Evolutionary conservation across 2,113 vertebrate genomes (phyloP).

Genomic region (Chrysochloris asiatica): DNA sequence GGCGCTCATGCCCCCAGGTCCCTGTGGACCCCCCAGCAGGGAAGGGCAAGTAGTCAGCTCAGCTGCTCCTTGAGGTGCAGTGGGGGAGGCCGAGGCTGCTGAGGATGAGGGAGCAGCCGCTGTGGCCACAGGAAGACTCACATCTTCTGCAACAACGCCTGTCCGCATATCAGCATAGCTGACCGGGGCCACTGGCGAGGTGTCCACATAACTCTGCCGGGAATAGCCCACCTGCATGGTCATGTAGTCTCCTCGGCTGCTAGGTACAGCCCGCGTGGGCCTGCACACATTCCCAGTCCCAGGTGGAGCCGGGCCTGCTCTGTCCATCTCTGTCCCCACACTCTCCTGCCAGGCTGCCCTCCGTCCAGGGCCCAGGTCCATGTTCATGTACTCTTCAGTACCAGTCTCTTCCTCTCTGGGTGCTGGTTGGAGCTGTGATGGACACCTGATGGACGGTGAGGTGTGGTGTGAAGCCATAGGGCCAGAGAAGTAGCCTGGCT

Average conservation of each 20-base stretch:
- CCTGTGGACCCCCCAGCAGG: constrained; percentile 80
- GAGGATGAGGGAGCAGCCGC: constrained; percentile 48
- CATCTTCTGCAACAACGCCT: constrained; percentile 67
- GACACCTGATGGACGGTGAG: constrained; percentile 71
- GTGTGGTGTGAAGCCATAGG: constrained; percentile 59
- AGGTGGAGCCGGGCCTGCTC: constrained; percentile 65
- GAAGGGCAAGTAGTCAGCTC: constrained; percentile 72
- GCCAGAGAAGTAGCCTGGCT: constrained; percentile 79
- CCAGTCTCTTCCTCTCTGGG: constrained; percentile 74
- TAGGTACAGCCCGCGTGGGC: constrained; percentile 69
- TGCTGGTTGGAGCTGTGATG: constrained; percentile 68
- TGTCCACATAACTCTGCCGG: constrained; percentile 79
- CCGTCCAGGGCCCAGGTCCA: constrained; percentile 85
- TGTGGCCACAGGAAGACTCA: constrained; percentile 49
- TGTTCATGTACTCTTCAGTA: constrained; percentile 90
- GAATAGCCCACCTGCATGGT: constrained; percentile 84
- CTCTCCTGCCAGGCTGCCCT: constrained; percentile 76
- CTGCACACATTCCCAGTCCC: constrained; percentile 54
- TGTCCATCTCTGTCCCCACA: constrained; percentile 56
- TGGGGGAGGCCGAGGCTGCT: constrained; percentile 33
- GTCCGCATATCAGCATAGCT: constrained; percentile 83
- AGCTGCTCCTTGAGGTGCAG: constrained; percentile 61
- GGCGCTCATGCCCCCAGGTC: constrained; percentile 82
- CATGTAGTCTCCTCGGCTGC: constrained; percentile 85
- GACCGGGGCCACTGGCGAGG: constrained; percentile 73